Evolutionary conservation across 2,113 vertebrate genomes (phyloP).

Genomic region (Camelus bactrianus): DNA sequence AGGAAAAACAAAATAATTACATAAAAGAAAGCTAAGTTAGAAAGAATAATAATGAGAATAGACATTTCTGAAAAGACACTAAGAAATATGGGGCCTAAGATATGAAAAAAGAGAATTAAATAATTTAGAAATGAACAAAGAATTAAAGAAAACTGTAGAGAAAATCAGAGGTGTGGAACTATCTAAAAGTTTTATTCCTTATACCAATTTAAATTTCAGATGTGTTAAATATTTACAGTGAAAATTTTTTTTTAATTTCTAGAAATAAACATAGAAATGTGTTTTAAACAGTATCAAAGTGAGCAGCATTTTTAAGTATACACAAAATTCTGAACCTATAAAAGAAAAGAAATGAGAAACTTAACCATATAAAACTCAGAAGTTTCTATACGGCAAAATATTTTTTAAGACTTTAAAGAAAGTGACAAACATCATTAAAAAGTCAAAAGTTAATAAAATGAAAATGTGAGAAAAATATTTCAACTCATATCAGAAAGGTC

Average conservation of each 20-base stretch:
- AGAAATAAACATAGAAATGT: background rate
- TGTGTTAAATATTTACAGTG: background rate
- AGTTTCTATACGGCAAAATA: background rate
- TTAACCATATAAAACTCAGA: background rate
- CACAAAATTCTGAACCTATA: background rate
- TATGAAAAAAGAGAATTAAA: background rate
- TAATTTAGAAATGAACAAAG: background rate
- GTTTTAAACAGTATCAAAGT: slow-evolving; percentile 4
- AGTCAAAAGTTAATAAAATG: background rate
- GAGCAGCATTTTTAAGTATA: background rate
- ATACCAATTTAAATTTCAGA: background rate
- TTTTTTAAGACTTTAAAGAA: background rate
- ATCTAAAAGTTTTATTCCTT: background rate
- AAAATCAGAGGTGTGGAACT: background rate
- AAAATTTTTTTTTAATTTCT: background rate
- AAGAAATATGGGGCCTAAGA: background rate
- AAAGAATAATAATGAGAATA: background rate
- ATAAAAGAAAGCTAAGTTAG: background rate
- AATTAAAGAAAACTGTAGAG: background rate
- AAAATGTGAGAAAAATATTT: background rate
- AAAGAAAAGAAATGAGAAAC: background rate
- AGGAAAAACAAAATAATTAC: background rate
- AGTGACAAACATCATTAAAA: background rate
- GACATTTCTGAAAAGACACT: background rate
- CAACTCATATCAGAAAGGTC: background rate